Evolutionary conservation across 2,797 vertebrate species (phyloP).

Genomic region (Mormyrops attenuatus): DNA sequence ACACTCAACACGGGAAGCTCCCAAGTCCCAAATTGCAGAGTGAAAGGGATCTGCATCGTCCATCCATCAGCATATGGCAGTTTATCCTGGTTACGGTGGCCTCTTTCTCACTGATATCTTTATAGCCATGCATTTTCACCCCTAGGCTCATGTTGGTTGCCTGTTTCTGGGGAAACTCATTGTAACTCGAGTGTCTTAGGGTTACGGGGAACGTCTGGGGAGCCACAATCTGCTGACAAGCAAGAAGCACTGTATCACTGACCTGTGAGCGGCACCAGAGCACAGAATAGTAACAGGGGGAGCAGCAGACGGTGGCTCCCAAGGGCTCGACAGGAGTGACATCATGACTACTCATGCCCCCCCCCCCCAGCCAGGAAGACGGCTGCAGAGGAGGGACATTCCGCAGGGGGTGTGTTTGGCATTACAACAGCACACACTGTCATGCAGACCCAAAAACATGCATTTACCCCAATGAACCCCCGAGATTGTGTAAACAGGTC

Average conservation of each 20-base stretch:
- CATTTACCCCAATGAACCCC: not conserved
- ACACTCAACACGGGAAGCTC: not conserved
- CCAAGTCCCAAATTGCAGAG: not conserved
- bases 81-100: not conserved
- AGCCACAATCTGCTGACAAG: conserved; percentile 18
- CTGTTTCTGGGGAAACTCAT: not conserved
- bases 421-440: not conserved
- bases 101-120: not conserved
- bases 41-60: not conserved
- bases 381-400: not conserved
- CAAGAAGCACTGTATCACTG: not conserved
- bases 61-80: not conserved
- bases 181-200: not conserved
- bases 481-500: not conserved
- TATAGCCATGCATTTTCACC: not conserved
- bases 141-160: not conserved
- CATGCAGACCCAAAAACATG: not conserved
- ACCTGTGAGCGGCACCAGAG: not conserved
- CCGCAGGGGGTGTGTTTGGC: not conserved
- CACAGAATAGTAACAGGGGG: not conserved
- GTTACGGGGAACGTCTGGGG: not conserved
- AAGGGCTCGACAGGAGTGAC: not conserved
- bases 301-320: not conserved
- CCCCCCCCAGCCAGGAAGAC: not conserved
- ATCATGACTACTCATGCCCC: not conserved